Evolutionary conservation across 1,140 invertebrate genomes (phyloP).

Genomic region (Elymnias hypermnestra): DNA sequence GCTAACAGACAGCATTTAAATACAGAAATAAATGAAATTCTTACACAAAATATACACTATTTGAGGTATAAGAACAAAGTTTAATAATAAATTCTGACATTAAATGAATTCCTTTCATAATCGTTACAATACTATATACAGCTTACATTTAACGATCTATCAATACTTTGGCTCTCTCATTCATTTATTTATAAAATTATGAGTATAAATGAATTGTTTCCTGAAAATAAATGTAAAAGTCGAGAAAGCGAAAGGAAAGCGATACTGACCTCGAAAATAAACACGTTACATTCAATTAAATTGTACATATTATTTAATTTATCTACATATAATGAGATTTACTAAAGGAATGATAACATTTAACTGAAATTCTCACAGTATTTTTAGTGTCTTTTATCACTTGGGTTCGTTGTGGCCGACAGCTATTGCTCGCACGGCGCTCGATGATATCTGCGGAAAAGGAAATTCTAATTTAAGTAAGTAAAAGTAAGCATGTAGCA

Average conservation of each 20-base stretch:
- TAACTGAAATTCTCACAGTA: slow-evolving; percentile 51
- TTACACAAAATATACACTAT: slow-evolving; percentile 40
- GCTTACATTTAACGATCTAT: slow-evolving; percentile 48
- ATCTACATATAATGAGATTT: slow-evolving; percentile 52
- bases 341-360: slow-evolving; percentile 45
- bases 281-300: slow-evolving; percentile 16
- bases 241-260: slow-evolving; percentile 44
- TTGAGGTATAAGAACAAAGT: slow-evolving; percentile 59
- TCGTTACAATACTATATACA: slow-evolving; percentile 65
- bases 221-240: slow-evolving; percentile 22
- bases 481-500: too few species aligned
- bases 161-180: slow-evolving; percentile 67
- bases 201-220: slow-evolving; percentile 57
- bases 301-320: slow-evolving; percentile 52
- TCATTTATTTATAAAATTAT: slow-evolving; percentile 45
- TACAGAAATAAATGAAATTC: slow-evolving; percentile 21
- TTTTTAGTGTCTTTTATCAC: slow-evolving; percentile 59
- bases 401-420: slow-evolving; percentile 64
- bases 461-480: slow-evolving; percentile 1
- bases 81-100: slow-evolving; percentile 48
- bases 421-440: slow-evolving; percentile 66
- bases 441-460: slow-evolving; percentile 67
- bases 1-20: slow-evolving; percentile 41
- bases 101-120: slow-evolving; percentile 56
- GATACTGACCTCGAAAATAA: slow-evolving; percentile 46